Evolutionary conservation across 1,140 invertebrate species (phyloP), one percentile per base, ranked within the genome.

Genomic region (Bradysia coprophila): DNA sequence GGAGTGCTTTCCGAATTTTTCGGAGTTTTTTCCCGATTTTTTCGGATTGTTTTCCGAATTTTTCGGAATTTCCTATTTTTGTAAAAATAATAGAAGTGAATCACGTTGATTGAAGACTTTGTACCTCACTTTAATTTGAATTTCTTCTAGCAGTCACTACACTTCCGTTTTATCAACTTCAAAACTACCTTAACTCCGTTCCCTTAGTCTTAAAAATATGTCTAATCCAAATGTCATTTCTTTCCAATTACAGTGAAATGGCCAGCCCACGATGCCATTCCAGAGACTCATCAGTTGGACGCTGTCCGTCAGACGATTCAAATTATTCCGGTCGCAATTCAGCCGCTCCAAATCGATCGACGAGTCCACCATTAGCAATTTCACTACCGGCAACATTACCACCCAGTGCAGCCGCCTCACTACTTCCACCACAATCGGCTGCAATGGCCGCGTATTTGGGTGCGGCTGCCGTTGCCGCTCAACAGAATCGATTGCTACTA

Each of bases 371-470:
- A 45, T 45, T 68, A 58, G 60, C 68, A 46, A 45, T 73, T 52
- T 46, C 71, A 45, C 55, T 60, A 51, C 69, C 58, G 44, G 66
- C 58, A 2, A 66, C 65, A 3, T 45, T 61, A 42, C 57, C 74
- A 28, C 71, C 71, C 21, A 62, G 63, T 5, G 61, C 63, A 16
- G 68, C 72, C 3, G 70, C 70, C 2, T 66, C 76, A 0, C 63
- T 80, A 10, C 54, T 79, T 48, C 78, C 78, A n/a, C 70, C 76
- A 16, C 77, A 81, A 54, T 78, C 79, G 2, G 79, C 79, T 4
- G 78, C 78, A 2, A 78, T 82, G 66, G 80, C 80, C 9, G 79
- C 79, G 1, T 82, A 82, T 53, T 67, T 82, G 28, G 74, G 73
- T 33, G 72, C 71, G 10, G 71, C 73, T 1, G 72, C 71, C 0